Percentiles rank a stretch among this genome's conserved stretches.
phyloP scores from a whole-genome alignment of 2,797 vertebrate genomes.

The Podarcis lilfordi region DNA sequence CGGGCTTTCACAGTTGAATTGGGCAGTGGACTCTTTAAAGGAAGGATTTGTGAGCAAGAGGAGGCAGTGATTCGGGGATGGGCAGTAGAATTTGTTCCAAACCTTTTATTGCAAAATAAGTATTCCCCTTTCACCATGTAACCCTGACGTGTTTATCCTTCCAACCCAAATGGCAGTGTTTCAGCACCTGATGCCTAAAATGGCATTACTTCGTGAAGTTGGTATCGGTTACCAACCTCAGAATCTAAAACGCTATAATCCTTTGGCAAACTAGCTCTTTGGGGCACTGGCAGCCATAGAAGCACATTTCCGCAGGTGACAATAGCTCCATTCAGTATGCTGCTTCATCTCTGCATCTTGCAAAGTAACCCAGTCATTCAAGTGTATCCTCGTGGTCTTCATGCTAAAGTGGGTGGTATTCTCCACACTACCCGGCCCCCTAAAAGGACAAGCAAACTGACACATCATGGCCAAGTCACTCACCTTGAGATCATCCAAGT shows the following conservation, averaged over 20 bases:
- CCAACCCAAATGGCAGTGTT: conserved; percentile 5
- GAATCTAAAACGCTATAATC: background rate
- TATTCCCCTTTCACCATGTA: conserved; percentile 5
- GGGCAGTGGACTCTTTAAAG: conserved; percentile 26
- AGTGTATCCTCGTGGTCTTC: background rate
- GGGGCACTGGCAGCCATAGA: background rate
- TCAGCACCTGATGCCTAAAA: background rate
- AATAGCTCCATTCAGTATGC: background rate
- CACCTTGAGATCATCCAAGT: background rate
- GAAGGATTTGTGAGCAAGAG: conserved; percentile 22
- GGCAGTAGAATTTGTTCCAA: conserved; percentile 22
- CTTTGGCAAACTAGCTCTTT: background rate
- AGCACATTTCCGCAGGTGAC: background rate
- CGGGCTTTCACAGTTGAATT: conserved; percentile 9
- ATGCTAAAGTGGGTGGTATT: background rate
- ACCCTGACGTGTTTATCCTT: conserved; percentile 24
- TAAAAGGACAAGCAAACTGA: no score
- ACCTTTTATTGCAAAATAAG: conserved; percentile 41
- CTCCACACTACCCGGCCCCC: no score
- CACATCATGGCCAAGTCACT: background rate
- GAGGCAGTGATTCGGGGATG: conserved; percentile 15
- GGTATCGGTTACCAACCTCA: background rate
- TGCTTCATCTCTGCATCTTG: background rate
- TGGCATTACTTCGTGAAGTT: background rate
- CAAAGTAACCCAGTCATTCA: background rate